A percentile compares a stretch with the other conserved stretches of the same genome.
phyloP scores from a whole-genome alignment of 2,797 vertebrate genomes.

The Muraenolepis orangiensis region DNA sequence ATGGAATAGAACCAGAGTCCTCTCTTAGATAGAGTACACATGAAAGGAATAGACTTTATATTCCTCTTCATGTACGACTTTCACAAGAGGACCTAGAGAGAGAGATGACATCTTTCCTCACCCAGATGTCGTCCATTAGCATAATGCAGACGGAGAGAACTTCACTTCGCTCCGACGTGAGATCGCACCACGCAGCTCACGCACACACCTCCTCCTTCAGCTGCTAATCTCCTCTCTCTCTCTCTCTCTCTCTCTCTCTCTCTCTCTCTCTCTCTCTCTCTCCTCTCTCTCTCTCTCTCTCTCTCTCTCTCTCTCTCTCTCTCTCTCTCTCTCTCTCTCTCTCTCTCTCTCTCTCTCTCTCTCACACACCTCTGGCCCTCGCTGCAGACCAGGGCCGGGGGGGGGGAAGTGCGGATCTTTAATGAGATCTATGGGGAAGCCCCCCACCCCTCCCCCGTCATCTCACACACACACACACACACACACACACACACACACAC shows the following conservation, averaged over 20 bases:
- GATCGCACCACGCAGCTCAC: not conserved
- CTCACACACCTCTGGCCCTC: constrained; percentile 45
- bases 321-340: constrained; percentile 5
- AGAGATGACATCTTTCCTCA: not conserved
- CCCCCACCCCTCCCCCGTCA: constrained; percentile 15
- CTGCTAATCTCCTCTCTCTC: not conserved
- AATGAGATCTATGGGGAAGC: constrained; percentile 73
- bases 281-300: constrained; percentile 30
- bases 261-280: not conserved
- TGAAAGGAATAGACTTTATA: too few species aligned
- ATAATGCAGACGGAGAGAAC: not conserved
- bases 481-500: not conserved
- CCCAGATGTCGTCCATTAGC: not conserved
- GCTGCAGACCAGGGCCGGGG: constrained; percentile 50
- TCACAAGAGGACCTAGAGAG: not conserved
- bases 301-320: constrained; percentile 25
- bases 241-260: not conserved
- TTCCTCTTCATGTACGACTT: too few species aligned
- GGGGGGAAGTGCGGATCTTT: constrained; percentile 55
- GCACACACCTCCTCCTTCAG: not conserved
- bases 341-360: constrained; percentile 10
- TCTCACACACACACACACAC: not conserved
- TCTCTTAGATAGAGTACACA: too few species aligned
- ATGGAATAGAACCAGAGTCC: too few species aligned
- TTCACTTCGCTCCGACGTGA: not conserved